Conservation (phyloP, 2,113 vertebrate species). For the Cnemophilus loriae region DNA sequence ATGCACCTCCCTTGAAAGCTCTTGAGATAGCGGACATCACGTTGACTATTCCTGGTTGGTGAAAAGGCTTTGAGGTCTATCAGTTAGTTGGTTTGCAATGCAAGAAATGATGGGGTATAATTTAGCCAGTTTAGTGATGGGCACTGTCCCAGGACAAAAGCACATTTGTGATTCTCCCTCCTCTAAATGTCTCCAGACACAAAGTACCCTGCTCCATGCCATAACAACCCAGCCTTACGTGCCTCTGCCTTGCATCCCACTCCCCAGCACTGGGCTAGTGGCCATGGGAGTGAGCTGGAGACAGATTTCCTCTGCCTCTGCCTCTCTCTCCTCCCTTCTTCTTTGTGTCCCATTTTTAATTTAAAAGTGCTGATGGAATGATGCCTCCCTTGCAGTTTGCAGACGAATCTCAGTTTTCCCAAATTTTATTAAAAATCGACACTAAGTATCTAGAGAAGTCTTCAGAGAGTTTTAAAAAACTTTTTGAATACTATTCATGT, state of each 20-base stretch:
- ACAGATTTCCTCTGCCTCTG: neutral
- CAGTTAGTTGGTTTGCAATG: too few relatives aligned
- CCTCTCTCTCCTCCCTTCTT: neutral
- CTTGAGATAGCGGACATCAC: neutral
- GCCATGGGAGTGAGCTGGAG: neutral
- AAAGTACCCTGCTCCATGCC: neutral
- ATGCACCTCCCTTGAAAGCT: neutral
- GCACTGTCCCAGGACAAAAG: neutral
- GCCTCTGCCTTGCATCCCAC: too few relatives aligned
- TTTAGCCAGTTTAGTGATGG: neutral
- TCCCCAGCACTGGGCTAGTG: neutral
- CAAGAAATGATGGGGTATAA: neutral
- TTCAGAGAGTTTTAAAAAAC: neutral
- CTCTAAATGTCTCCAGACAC: neutral
- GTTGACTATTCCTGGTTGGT: neutral
- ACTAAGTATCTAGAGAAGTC: neutral
- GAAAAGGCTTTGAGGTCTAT: neutral
- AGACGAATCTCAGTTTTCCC: neutral
- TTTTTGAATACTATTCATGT: neutral
- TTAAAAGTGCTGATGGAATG: neutral
- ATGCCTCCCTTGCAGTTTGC: neutral
- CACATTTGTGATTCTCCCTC: neutral
- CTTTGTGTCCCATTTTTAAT: neutral
- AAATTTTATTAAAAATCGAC: neutral
- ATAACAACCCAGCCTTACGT: neutral